Percentiles rank a stretch among this genome's conserved stretches.
phyloP scores from a whole-genome alignment of 2,888 invertebrate genomes.

The Drosophila antonietae region DNA sequence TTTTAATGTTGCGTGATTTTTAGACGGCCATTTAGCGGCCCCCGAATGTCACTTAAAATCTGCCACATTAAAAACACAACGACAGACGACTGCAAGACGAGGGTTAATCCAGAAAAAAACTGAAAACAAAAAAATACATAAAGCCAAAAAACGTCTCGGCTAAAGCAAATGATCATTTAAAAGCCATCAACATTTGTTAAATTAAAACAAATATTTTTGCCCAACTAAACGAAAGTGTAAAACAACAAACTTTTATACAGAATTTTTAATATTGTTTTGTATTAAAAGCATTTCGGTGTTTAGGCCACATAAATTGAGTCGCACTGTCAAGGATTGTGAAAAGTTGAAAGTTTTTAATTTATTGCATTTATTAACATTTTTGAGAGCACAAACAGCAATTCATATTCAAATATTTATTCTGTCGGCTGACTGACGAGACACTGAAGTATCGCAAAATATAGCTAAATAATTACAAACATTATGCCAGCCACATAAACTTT shows the following conservation, averaged over 20 bases:
- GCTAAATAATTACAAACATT: constrained; percentile 62
- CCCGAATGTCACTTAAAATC: constrained; percentile 76
- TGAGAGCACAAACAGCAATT: constrained; percentile 11
- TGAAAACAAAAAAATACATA: too few relatives aligned
- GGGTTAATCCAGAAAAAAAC: constrained; percentile 22
- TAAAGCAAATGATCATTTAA: neutral
- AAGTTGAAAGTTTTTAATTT: constrained; percentile 8
- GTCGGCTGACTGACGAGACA: constrained; percentile 38
- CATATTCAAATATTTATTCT: constrained; percentile 35
- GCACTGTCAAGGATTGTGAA: constrained; percentile 6
- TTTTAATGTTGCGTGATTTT: constrained; percentile 79
- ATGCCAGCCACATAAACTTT: constrained; percentile 59
- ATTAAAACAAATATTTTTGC: constrained; percentile 10
- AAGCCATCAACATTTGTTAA: neutral
- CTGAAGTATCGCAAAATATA: constrained; percentile 37
- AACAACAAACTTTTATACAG: neutral
- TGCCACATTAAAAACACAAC: constrained; percentile 68
- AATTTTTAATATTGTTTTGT: neutral
- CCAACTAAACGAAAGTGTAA: constrained; percentile 4
- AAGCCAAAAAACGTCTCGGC: neutral
- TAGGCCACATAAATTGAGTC: constrained; percentile 1
- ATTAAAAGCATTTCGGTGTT: constrained; percentile 15
- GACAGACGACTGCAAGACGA: constrained; percentile 30
- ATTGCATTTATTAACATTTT: constrained; percentile 14
- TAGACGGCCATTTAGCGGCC: constrained; percentile 74